Evolutionary conservation across 2,888 invertebrate species (phyloP).

Genomic region (Schrankia costaestrigalis): DNA sequence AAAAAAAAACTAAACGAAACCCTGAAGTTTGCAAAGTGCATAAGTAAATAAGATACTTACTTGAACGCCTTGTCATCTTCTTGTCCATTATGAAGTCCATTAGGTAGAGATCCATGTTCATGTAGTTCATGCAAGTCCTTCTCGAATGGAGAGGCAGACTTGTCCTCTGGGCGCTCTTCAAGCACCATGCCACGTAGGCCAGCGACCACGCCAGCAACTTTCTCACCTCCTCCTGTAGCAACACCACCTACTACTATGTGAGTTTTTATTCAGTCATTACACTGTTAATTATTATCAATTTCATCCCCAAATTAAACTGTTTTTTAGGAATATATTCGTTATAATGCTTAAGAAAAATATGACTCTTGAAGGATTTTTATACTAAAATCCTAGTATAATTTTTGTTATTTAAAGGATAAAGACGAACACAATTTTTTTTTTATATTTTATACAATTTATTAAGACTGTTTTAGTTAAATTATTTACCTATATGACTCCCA

Average conservation of each 20-base stretch:
- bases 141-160: conserved; percentile 70
- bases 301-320: background rate
- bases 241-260: conserved; percentile 40
- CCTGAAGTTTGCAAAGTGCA: background rate
- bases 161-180: conserved; percentile 70
- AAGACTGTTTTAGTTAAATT: no score
- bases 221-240: conserved; percentile 57
- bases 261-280: conserved; percentile 19
- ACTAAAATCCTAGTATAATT: no score
- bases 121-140: conserved; percentile 73
- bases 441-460: no score
- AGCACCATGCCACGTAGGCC: conserved; percentile 71
- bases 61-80: conserved; percentile 95
- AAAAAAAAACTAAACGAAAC: background rate
- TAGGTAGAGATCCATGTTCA: conserved; percentile 74
- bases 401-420: no score
- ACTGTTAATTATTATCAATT: background rate
- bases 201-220: conserved; percentile 67
- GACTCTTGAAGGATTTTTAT: no score
- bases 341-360: no score
- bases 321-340: no score
- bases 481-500: no score
- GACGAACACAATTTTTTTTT: no score
- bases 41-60: conserved; percentile 80
- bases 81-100: conserved; percentile 81